Evolutionary conservation across 2,888 invertebrate genomes (phyloP).

Genomic region (Tillus elongatus): DNA sequence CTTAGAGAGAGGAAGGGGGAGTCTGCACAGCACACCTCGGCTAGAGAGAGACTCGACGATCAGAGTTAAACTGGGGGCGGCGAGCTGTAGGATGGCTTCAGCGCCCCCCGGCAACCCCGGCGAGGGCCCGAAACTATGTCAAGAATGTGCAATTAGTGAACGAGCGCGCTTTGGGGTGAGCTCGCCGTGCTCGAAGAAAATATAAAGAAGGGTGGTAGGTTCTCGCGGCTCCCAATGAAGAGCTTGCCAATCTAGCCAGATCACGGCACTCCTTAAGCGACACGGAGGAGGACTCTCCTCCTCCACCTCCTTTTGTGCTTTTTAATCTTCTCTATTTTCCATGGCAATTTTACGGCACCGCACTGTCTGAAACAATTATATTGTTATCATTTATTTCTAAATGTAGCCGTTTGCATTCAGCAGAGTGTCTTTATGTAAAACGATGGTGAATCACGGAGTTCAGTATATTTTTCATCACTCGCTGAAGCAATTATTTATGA

Average conservation of each 20-base stretch:
- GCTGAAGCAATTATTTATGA: no score
- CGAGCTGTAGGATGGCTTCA: constrained; percentile 36
- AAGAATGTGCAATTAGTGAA: constrained; percentile 96
- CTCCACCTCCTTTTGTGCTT: neutral
- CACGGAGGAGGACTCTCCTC: no score
- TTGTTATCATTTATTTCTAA: constrained; percentile 19
- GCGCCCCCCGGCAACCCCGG: constrained; percentile 22
- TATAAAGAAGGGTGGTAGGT: constrained; percentile 53
- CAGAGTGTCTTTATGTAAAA: no score
- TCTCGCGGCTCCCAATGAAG: constrained; percentile 30
- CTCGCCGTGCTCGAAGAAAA: constrained; percentile 49
- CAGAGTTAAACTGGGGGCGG: constrained; percentile 25
- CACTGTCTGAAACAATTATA: no score
- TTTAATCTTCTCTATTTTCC: constrained; percentile 1
- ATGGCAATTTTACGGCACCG: neutral
- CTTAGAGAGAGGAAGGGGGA: constrained; percentile 6
- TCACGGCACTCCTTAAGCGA: constrained; percentile 13
- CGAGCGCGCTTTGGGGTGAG: constrained; percentile 52
- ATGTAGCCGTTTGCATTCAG: no score
- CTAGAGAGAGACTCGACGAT: constrained; percentile 14
- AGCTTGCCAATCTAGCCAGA: constrained; percentile 29
- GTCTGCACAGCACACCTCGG: constrained; percentile 8
- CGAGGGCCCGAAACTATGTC: constrained; percentile 77
- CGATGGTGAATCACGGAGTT: no score
- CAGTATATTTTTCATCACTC: no score